These are phyloP conservation scores for Eugnorisma glareosa DNA, from an alignment of 2,888 invertebrate species.

Conservation along the genomic window DNA sequence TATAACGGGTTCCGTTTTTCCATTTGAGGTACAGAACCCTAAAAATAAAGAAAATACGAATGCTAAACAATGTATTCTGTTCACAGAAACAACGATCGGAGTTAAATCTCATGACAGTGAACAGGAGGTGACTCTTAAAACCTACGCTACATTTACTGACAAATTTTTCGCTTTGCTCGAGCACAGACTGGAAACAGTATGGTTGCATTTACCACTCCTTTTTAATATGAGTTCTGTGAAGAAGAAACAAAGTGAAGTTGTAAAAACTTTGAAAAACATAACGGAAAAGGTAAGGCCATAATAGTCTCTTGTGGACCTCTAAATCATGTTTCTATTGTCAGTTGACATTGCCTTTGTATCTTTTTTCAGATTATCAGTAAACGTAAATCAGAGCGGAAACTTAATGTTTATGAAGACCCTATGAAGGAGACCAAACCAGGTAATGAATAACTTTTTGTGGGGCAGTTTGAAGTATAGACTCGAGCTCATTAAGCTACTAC, in stretches of 20 bases:
- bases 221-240: constrained; percentile 31
- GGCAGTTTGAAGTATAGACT: neutral
- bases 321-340: neutral
- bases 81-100: constrained; percentile 20
- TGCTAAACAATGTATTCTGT: neutral
- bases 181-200: constrained; percentile 29
- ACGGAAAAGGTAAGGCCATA: constrained; percentile 1
- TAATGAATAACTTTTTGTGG: neutral
- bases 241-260: neutral
- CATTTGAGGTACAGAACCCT: no score
- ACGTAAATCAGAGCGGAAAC: constrained; percentile 14
- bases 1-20: no score
- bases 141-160: constrained; percentile 6
- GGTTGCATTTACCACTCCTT: constrained; percentile 57
- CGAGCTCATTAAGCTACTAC: no score
- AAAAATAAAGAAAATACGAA: neutral
- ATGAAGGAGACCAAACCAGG: neutral
- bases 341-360: neutral
- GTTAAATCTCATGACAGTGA: neutral
- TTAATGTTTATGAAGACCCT: neutral
- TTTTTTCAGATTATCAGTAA: constrained; percentile 12
- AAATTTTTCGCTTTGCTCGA: neutral
- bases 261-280: constrained; percentile 8
- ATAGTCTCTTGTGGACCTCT: neutral
- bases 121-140: neutral